Base-by-base conservation (phyloP, 2,888 invertebrate species). In the Leptura quadrifasciata region DNA sequence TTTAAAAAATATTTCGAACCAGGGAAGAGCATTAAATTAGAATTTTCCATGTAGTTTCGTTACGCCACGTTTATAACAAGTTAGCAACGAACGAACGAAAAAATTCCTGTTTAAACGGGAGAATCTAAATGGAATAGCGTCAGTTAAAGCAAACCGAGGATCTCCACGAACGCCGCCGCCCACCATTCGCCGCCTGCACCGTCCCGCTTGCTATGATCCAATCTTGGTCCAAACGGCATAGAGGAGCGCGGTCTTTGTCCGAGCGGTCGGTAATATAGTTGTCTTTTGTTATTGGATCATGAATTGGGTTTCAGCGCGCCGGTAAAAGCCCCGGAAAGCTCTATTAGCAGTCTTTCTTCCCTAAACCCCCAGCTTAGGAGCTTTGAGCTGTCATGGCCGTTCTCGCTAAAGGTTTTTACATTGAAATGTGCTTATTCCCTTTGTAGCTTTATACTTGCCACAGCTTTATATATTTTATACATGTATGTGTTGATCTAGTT, bases 241-340 rank as follows among this genome's bases (percentile, higher is more conserved):
- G 77, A 76, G 77, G 79, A 82, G 81, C 81, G 84, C 78, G 82
- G 83, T 87, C 88, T 89, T 88, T 89, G 89, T 89, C 89, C 89
- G 88, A 88, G 88, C 88, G 86, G 88, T 86, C 89, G 89, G 89
- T 89, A 89, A 89, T 89, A 89, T 88, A 88, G 89, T 89, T 89
- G 89, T 89, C 89, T 89, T 89, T 89, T 89, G 89, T 89, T 89
- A 89, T 89, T 89, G 89, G 89, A 89, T 89, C 89, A 89, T 89
- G 89, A 89, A 89, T 89, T 88, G 89, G 89, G 89, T 89, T 89
- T 88, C 88, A 87, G 87, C 87, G 88, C 87, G 88, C 86, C 87
- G 87, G 89, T 88, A 87, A 89, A 89, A 89, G 89, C 89, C 86
- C 85, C 86, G 86, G 88, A 89, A 89, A 89, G 89, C 89, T 89